Evolutionary conservation across 2,888 invertebrate genomes (phyloP), one percentile per base, ranked within the genome.

Genomic region (Dicyrtoma fusca): DNA sequence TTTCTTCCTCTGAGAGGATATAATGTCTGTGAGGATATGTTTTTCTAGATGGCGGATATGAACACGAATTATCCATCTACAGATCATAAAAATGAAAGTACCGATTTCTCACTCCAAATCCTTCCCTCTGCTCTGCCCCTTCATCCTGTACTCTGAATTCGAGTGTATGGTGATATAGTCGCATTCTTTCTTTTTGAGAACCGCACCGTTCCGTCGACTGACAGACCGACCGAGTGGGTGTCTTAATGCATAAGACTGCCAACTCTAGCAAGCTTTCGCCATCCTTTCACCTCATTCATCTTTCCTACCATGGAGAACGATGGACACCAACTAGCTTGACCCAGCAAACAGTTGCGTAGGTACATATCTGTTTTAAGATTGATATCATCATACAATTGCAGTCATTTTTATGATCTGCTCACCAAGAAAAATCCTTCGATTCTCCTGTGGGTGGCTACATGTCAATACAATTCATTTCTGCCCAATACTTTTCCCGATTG

Each of bases 1-100:
- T 21, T 14, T 47, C 64, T 14, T 17, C 25, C 25, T 59, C 10
- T 59, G 13, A 25, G 8, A 34, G 3, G 34, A 34, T 34, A 34
- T 34, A 34, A 34, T 34, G 8, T 34, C 4, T 34, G 14, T 21
- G 13, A 45, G 21, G 64, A 64, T 64, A 64, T 45, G 25, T 64
- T 45, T 69, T 42, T 21, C 64, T 34, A 17, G 34, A 70, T 26
- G 42, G 42, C 26, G 49, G 53, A 65, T 71, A 64, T 64, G 71
- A 65, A 72, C 73, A 73, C 69, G 65, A 71, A 66, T 74, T 71
- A 74, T 74, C 74, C 74, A 71, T 71, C 70, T 71, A 57, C 49
- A 66, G 71, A 71, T 71, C 65, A 68, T 74, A 69, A 61, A 59
- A 69, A 62, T 68, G 66, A 68, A 68, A 68, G 55, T 68, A 68